Evolutionary conservation across 2,888 invertebrate genomes (phyloP).

Genomic region (Polymixis flavicincta): DNA sequence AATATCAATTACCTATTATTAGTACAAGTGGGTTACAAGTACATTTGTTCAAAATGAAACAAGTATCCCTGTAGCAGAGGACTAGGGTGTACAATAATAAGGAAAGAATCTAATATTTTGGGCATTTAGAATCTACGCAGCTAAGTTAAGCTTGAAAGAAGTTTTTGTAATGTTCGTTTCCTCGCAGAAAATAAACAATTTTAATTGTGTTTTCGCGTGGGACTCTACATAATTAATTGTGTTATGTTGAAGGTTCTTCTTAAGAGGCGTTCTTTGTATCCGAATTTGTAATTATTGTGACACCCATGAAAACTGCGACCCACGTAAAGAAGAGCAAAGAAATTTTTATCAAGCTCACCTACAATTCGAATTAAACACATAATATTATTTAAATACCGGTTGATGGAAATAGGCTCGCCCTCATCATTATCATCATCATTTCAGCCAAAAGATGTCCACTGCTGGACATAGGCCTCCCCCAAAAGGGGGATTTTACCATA

Average conservation of each 20-base stretch:
- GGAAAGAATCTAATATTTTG: neutral
- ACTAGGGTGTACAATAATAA: no score
- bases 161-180: neutral
- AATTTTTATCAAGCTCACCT: neutral
- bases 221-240: conserved; percentile 13
- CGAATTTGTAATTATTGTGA: conserved; percentile 22
- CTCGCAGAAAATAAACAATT: conserved; percentile 20
- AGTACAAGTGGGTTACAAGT: no score
- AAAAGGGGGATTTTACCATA: no score
- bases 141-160: neutral
- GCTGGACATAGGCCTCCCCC: no score
- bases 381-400: neutral
- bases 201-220: conserved; percentile 16
- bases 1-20: no score
- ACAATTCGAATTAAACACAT: neutral
- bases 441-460: no score
- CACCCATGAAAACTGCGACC: conserved; percentile 20
- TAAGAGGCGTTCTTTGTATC: neutral
- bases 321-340: neutral
- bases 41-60: no score
- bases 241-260: conserved; percentile 1
- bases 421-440: no score
- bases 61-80: no score
- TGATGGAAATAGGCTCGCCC: no score
- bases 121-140: neutral